Base-by-base conservation (phyloP, 2,113 vertebrate genomes). In the Ctenomys sociabilis region DNA sequence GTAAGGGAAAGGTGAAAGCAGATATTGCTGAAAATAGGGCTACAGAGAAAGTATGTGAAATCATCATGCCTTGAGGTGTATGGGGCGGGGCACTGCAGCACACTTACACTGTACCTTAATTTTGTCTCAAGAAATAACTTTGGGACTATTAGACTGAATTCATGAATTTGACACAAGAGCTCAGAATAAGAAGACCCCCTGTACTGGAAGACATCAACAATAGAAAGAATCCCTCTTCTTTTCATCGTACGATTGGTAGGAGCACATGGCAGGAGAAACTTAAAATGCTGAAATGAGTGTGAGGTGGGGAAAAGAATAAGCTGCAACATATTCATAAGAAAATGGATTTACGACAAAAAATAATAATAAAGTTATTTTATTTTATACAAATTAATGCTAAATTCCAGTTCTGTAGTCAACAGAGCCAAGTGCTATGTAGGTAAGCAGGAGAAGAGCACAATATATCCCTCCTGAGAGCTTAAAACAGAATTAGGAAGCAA, bases 121-220 rank as follows among this genome's bases (percentile, higher is more conserved):
- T 96, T 92, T 57, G 49, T 57, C 54, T 95, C 28, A 88, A 89
- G 57, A 85, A 87, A 88, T 84, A 91, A 90, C 64, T 54, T 97
- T 8, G 49, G 63, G 73, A 94, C 87, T 82, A 75, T 66, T 70
- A 77, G 35, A 21, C 61, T 87, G 59, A 85, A 90, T 90, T 85
- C 92, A 64, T 77, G 59, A 95, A 57, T 32, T 72, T 94, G 61
- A 93, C 64, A 63, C 7, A 40, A 30, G 96, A 21, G 5, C 61
- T 95, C 43, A 86, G 85, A 90, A 90, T 81, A 95, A 49, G 64
- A 90, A 86, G 45, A 90, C 4, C 26, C 7, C 12, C 85, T 57
- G 88, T 45, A 77, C 4, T 37, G n/a, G 1, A 19, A 66, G 45
- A 66, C 70, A 91, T 32, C 64, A 87, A 61, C 82, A 78, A 94